A percentile compares a stretch with the other conserved stretches of the same genome.
Evolutionary conservation across 2,797 vertebrate genomes (phyloP).

Genomic region (Leptoclinus maculatus): DNA sequence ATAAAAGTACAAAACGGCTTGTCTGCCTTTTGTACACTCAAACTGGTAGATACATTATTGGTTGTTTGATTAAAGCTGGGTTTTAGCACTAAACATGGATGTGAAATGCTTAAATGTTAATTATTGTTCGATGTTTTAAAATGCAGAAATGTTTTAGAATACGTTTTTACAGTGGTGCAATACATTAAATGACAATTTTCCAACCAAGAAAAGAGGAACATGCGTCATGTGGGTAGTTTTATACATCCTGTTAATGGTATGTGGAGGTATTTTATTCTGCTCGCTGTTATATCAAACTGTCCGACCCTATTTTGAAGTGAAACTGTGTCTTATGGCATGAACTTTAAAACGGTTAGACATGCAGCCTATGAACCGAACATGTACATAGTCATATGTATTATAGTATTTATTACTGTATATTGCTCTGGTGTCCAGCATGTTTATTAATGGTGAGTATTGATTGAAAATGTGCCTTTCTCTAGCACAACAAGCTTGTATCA

Average conservation of each 20-base stretch:
- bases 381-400: conserved; percentile 74
- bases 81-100: conserved; percentile 2
- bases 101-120: conserved; percentile 8
- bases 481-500: conserved; percentile 27
- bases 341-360: conserved; percentile 23
- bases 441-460: conserved; percentile 29
- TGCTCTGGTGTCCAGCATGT: conserved; percentile 45
- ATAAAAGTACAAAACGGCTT: background rate
- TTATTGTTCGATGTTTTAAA: conserved; percentile 25
- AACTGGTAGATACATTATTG: background rate
- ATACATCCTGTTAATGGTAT: background rate
- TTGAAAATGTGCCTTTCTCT: conserved; percentile 34
- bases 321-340: conserved; percentile 30
- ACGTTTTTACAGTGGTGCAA: conserved; percentile 15
- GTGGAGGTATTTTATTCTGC: conserved; percentile 11
- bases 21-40: conserved; percentile 7
- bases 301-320: conserved; percentile 18
- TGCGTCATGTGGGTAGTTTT: conserved; percentile 14
- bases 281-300: conserved; percentile 19
- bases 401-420: conserved; percentile 72
- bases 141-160: conserved; percentile 6
- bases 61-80: background rate
- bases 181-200: conserved; percentile 14
- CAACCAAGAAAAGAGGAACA: background rate
- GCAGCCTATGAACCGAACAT: conserved; percentile 62